Evolutionary conservation across 2,888 invertebrate genomes (phyloP), one percentile per base, ranked within the genome.

Genomic region (Carcina quercana): DNA sequence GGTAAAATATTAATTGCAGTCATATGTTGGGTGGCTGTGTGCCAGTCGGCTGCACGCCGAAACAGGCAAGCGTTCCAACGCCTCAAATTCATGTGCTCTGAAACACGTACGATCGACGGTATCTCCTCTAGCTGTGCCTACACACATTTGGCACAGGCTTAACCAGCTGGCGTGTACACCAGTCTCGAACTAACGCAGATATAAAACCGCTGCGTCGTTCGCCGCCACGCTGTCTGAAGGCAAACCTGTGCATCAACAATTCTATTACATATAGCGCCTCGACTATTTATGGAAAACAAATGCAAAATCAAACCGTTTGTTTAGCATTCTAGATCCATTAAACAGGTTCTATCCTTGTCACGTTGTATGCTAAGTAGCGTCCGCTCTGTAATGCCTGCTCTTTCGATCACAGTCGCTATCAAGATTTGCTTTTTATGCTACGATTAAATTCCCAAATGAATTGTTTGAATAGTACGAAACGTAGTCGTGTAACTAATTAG

Each of bases 141-240:
- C 21, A 22, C 10, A 25, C 28, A 32, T 36, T 36, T 30, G 36
- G 32, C 36, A 36, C 20, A 8, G 14, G 12, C 20, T 27, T 24
- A 24, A 13, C 28, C 24, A 4, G 15, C 14, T 30, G 22, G 35
- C 30, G 26, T 20, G 11, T 35, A 20, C 10, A 20, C 28, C 4
- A n/a, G 45, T 51, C 50, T 50, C 49, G 57, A 65, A 61, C 45
- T 53, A 57, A 58, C 50, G 43, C 52, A 53, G 53, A 42, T 43
- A 47, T 51, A 57, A 58, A 49, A 46, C 35, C 38, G 47, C 36
- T 31, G 35, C 50, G 43, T 45, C 47, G 45, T 41, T 42, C 37
- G 63, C 45, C 73, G 74, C 76, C 75, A 60, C 41, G 62, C 70
- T 42, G 75, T 75, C 78, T 78, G 67, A 69, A 71, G 65, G 67